Evolutionary conservation across 2,797 vertebrate species (phyloP), one percentile per base, ranked within the genome.

Genomic region (Chelidonichthys spinosus): DNA sequence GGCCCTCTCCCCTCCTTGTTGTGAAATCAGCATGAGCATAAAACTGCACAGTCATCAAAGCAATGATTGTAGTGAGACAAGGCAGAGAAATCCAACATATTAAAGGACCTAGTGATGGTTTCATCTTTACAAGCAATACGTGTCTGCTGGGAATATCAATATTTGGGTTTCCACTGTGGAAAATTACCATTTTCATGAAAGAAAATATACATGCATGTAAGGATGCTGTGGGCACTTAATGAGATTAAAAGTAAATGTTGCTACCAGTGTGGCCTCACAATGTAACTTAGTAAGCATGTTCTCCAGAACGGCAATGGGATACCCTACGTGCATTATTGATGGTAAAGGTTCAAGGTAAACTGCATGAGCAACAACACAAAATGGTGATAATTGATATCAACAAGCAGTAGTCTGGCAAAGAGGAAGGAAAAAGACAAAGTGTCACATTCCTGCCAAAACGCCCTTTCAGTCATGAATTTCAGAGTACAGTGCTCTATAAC

Each of bases 31-130:
- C 76, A 62, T 62, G 81, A 90, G 84, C 56, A 75, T 63, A 67
- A 84, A 85, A 76, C 71, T 56, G 76, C 77, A 70, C 3, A 64
- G 82, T 73, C 65, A 83, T 92, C 87, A 92, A 92, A 93, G 89
- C 53, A 61, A 64, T 4, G 25, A 68, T 69, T 66, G 81, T 53
- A 82, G 59, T 17, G 44, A 78, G 43, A 82, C 56, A 78, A 79
- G 58, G 64, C 49, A 80, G 6, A 64, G 61, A 54, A 43, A 69
- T 25, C 25, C 25, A 13, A 54, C 36, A 6, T 62, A 49, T 60
- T 37, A 54, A 72, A 63, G 50, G 70, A 70, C 76, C 73, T 8
- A 1, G 15, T 37, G 50, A 56, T 66, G 59, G 55, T 66, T 67
- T 76, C 72, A 62, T 73, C 10, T 74, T 85, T 78, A 69, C 55